A percentile compares a stretch with the other conserved stretches of the same genome.
These are phyloP conservation scores for Pocillopora damicornis DNA, from an alignment of 64 coral and sea anemone species.

Conservation along the genomic window DNA sequence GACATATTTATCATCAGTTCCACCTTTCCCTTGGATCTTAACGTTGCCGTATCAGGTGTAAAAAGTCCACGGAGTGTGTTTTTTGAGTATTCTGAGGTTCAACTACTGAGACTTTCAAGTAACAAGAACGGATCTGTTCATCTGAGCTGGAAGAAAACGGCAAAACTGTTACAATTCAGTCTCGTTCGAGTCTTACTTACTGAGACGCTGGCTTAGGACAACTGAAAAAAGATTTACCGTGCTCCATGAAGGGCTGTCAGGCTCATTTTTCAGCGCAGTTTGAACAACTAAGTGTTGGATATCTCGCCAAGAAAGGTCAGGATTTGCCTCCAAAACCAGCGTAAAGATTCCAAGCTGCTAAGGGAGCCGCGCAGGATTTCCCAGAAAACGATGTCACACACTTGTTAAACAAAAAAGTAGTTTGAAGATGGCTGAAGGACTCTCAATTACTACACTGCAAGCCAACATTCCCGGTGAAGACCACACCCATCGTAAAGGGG, in stretches of 20 bases:
- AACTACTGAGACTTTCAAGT: too few relatives aligned
- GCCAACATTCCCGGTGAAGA: constrained; percentile 64
- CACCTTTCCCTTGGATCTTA: background rate
- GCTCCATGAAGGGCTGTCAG: background rate
- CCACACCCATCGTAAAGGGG: constrained; percentile 65
- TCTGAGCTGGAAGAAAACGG: too few relatives aligned
- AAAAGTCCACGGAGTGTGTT: background rate
- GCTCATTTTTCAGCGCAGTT: constrained; percentile 33
- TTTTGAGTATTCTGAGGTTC: background rate
- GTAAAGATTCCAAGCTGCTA: constrained; percentile 82
- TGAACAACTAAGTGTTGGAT: constrained; percentile 68
- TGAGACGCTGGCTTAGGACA: too few relatives aligned
- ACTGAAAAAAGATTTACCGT: background rate
- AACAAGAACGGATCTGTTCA: too few relatives aligned
- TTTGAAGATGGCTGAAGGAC: constrained; percentile 24
- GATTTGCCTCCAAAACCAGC: constrained; percentile 76
- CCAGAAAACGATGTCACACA: constrained; percentile 66
- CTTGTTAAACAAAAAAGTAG: constrained; percentile 27
- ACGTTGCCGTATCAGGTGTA: background rate
- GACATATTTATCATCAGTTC: too few relatives aligned
- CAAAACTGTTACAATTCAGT: too few relatives aligned
- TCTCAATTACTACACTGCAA: background rate
- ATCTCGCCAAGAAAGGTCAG: constrained; percentile 76
- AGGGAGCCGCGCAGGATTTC: constrained; percentile 78
- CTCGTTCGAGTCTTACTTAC: too few relatives aligned